Conservation (phyloP, 2,888 invertebrate species). For the Cantharis lateralis region DNA sequence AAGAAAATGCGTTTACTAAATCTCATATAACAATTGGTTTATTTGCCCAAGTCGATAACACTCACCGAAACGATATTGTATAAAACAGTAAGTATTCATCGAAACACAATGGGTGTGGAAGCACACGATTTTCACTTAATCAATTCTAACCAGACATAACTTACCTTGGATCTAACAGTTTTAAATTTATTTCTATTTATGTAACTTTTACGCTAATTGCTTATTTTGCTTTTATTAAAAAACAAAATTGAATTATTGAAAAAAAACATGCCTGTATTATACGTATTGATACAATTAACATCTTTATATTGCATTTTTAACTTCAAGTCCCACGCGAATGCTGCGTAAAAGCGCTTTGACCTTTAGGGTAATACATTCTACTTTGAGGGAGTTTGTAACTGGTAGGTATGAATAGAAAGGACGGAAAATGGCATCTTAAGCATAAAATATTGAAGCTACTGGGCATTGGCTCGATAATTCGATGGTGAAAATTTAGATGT, state of each 20-base stretch:
- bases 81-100: constrained; percentile 1
- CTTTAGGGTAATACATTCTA: constrained; percentile 24
- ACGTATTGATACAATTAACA: neutral
- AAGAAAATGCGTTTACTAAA: neutral
- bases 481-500: constrained; percentile 21
- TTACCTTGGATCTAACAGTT: neutral
- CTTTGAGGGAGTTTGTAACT: constrained; percentile 25
- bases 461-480: constrained; percentile 27
- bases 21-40: neutral
- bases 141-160: neutral
- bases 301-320: neutral
- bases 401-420: constrained; percentile 30
- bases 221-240: neutral
- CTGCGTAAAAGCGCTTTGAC: constrained; percentile 20
- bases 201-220: neutral
- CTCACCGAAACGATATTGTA: neutral
- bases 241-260: too few species aligned
- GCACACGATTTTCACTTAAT: constrained; percentile 1
- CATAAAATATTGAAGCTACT: constrained; percentile 24
- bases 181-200: neutral
- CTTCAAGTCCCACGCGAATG: constrained; percentile 18
- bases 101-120: neutral
- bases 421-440: constrained; percentile 28
- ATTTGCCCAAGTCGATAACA: constrained; percentile 1
- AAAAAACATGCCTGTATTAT: neutral